Base-by-base conservation (phyloP, 2,888 invertebrate genomes). In the Drosophila robusta region DNA sequence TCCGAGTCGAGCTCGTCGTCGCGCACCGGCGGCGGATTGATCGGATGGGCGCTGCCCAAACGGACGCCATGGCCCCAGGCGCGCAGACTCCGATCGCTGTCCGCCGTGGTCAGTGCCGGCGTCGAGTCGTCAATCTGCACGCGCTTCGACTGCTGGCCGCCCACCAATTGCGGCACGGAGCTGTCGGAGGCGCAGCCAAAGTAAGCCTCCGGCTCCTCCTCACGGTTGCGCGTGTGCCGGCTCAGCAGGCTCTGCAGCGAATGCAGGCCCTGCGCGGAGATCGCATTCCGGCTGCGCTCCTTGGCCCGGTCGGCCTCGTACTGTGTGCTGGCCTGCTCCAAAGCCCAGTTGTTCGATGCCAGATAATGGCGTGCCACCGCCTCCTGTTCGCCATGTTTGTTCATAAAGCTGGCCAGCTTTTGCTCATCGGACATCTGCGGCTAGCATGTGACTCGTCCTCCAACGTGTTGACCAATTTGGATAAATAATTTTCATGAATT, bases 361-460 rank as follows among this genome's bases (percentile, higher is more conserved):
- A 85, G 55, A 51, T 85, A 85, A 4, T 66, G 72, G 4, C 65
- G 69, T 11, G 85, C 85, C 12, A 84, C 69, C 12, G 58, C 56
- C 67, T 84, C 61, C 14, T 24, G 24, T 24, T 67, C 87, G 29
- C 63, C 70, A 72, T 81, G 65, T 29, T 77, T 79, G n/a, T 61
- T 24, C 79, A 87, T 87, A 61, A 85, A 85, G 39, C 58, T 73
- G 38, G 44, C 61, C 51, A 85, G 54, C 77, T 87, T 87, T 72
- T 85, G 70, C 63, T 85, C 85, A 77, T 87, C 51, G 81, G 89
- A 81, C 85, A 85, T 85, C 68, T 75, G 74, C 45, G 26, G 11
- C 46, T 64, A 26, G 26, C 44, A 52, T 6, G 4, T 34, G 22
- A 44, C 46, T 41, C 22, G 24, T 60, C 44, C 16, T 56, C 22